phyloP scores from a whole-genome alignment of 37 sponge, comb jelly and placozoan genomes.

The Corticium candelabrum region DNA sequence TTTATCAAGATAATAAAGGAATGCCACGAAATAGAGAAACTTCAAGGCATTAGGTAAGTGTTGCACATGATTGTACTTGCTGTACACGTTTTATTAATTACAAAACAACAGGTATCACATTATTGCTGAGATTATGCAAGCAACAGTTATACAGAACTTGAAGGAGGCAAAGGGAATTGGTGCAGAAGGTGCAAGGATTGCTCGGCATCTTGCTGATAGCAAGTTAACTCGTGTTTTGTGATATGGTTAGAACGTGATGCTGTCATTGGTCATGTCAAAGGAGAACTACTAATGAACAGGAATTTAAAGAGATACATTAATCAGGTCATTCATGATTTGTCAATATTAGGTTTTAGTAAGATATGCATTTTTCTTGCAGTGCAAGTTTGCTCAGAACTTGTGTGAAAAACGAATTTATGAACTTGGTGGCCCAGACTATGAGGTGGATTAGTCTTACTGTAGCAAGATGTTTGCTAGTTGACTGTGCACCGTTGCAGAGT shows the following conservation, averaged over 20 bases:
- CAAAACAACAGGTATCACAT: slow-evolving; percentile 16
- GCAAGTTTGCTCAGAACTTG: slow-evolving; percentile 22
- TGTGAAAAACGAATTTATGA: slow-evolving; percentile 55
- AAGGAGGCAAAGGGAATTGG: not conserved
- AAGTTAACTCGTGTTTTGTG: no score
- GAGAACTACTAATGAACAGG: slow-evolving; percentile 45
- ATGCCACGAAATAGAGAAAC: slow-evolving; percentile 40
- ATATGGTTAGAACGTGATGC: not conserved
- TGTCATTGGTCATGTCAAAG: slow-evolving; percentile 24
- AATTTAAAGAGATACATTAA: slow-evolving; percentile 57
- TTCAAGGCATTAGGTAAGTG: slow-evolving; percentile 44
- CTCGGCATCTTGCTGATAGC: no score
- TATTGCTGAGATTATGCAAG: slow-evolving; percentile 78
- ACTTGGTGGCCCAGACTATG: slow-evolving; percentile 45
- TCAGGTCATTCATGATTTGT: no score
- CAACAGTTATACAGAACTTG: not conserved
- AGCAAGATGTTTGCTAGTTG: no score
- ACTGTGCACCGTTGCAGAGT: no score
- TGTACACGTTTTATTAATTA: not conserved
- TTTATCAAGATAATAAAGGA: slow-evolving; percentile 66
- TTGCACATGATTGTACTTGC: not conserved
- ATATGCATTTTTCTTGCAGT: not conserved
- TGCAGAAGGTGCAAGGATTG: not conserved
- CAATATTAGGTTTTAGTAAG: not conserved
- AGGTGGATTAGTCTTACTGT: not conserved